Evolutionary conservation across 2,797 vertebrate genomes (phyloP), one percentile per base, ranked within the genome.

Genomic region (Buceros bicornis): DNA sequence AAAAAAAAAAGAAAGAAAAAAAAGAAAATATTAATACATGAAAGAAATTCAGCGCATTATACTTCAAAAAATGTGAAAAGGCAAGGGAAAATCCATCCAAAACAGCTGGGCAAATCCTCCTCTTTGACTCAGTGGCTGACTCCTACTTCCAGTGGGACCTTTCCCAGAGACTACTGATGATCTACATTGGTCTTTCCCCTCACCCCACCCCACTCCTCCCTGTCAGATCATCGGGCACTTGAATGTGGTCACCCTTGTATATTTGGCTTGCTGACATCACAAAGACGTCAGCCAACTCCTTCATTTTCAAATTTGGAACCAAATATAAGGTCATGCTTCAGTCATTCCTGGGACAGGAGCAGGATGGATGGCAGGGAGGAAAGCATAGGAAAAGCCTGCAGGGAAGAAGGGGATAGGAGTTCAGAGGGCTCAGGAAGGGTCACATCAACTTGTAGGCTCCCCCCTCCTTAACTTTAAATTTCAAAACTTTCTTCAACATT

Each of bases 81-180:
- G 7, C n/a, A 53, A 86, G 66, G 29, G 43, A 80, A 92, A 94
- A 58, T 76, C 20, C 40, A 35, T 35, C 19, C 40, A 57, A 82
- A 86, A 28, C 24, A 89, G 17, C 66, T 85, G 48, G 45, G 57
- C 20, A 89, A 82, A 87, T 67, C 78, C 70, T 82, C n/a, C 60
- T 67, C 51, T 91, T 95, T 94, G 95, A 95, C 79, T 95, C 89
- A 95, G 71, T 64, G 57, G 35, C 22, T 22, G 14, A 95, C 90
- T 95, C 71, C 60, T 71, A 40, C 40, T 80, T 87, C 74, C 94
- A 95, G 43, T 56, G 87, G 87, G 94, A 94, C 40, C 26, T 95
- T 64, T 77, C 84, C 66, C 43, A 54, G 73, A n/a, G 56, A 5
- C 28, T 66, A 45, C n/a, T 62, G 58, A 72, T 57, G 58, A 54